Evolutionary conservation across 2,888 invertebrate genomes (phyloP).

Genomic region (Eupithecia exiguata): DNA sequence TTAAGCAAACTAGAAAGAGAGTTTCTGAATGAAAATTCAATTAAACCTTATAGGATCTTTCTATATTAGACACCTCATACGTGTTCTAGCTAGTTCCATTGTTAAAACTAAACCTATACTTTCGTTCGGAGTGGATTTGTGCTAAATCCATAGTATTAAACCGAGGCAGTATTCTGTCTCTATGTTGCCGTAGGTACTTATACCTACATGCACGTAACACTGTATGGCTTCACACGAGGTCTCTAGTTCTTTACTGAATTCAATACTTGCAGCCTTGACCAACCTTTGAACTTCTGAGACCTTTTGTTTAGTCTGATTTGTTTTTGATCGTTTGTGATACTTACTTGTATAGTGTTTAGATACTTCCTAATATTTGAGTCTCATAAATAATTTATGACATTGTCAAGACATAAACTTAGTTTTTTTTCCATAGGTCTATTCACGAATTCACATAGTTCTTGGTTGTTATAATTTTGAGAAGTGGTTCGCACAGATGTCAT

Average conservation of each 20-base stretch:
- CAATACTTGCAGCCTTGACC: conserved; percentile 54
- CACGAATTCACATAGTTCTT: background rate
- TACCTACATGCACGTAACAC: conserved; percentile 47
- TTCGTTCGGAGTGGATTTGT: background rate
- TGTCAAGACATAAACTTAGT: background rate
- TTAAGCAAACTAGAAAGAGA: background rate
- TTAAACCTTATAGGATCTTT: background rate
- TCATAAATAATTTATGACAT: background rate
- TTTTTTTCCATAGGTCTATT: background rate
- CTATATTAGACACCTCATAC: background rate
- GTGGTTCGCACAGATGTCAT: too few relatives aligned
- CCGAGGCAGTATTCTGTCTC: background rate
- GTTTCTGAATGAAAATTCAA: background rate
- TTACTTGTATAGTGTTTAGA: background rate
- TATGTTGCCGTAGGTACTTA: conserved; percentile 3
- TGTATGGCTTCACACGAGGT: conserved; percentile 67
- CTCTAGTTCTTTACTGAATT: conserved; percentile 56
- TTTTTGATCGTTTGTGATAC: background rate
- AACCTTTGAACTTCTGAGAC: conserved; percentile 19
- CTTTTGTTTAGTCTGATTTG: background rate
- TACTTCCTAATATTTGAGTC: background rate
- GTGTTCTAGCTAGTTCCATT: background rate
- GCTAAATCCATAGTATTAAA: conserved; percentile 14
- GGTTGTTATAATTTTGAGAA: background rate
- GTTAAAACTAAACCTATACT: background rate